phyloP scores from a whole-genome alignment of 2,113 vertebrate species.

The Vidua chalybeata region DNA sequence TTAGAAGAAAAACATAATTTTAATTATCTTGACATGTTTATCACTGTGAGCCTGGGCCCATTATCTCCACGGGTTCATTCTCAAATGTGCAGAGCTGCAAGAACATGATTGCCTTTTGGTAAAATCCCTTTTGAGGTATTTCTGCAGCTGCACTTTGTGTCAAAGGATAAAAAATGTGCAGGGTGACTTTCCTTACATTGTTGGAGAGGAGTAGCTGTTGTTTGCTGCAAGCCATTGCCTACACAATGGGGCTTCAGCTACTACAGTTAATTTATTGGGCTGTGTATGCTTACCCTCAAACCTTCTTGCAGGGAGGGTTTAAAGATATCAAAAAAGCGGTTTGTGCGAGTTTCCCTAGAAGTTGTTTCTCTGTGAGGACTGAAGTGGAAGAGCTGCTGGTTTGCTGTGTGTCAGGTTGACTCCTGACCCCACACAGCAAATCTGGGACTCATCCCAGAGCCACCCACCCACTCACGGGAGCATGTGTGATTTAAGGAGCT shows the following conservation, averaged over 20 bases:
- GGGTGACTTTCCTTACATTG: constrained; percentile 45
- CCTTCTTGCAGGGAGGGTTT: constrained; percentile 15
- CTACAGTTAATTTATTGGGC: constrained; percentile 48
- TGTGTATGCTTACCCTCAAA: constrained; percentile 32
- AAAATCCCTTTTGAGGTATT: constrained; percentile 11
- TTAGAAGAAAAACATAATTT: constrained; percentile 45
- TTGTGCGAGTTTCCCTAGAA: background rate
- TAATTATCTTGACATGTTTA: constrained; percentile 57
- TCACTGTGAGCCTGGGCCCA: background rate
- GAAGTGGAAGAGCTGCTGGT: background rate
- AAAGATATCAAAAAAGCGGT: background rate
- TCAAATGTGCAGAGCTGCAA: background rate
- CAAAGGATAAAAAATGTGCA: constrained; percentile 39
- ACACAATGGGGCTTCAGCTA: constrained; percentile 41
- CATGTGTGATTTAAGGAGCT: accelerated
- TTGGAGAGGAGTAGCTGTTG: background rate
- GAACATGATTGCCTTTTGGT: background rate
- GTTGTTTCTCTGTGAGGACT: accelerated
- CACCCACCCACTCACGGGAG: background rate
- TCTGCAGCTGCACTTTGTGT: constrained; percentile 56
- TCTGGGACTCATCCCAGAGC: background rate
- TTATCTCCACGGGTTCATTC: constrained; percentile 18
- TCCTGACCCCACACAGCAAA: background rate
- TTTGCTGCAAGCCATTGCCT: constrained; percentile 25
- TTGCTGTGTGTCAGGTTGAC: background rate